A percentile compares a stretch with the other conserved stretches of the same genome.
These are phyloP conservation scores for Acromyrmex echinatior DNA, from an alignment of 1,140 invertebrate genomes.

Conservation along the genomic window DNA sequence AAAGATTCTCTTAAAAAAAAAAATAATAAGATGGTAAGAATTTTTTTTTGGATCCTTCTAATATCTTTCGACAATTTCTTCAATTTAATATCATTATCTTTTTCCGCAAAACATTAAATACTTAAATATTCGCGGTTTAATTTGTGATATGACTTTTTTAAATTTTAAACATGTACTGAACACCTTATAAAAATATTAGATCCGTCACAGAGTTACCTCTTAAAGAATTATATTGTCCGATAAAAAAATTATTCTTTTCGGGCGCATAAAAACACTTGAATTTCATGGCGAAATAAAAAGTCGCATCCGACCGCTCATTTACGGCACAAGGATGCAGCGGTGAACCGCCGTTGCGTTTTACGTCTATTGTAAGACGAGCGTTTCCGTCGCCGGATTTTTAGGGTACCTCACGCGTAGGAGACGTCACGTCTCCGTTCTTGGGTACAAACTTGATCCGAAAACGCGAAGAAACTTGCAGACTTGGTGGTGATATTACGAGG, in stretches of 20 bases:
- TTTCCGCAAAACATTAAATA: background rate
- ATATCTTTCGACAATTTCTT: background rate
- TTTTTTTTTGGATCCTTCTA: background rate
- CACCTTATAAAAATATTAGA: background rate
- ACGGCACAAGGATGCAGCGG: slow-evolving; percentile 33
- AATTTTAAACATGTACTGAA: background rate
- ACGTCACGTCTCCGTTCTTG: slow-evolving; percentile 1
- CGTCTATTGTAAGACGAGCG: slow-evolving; percentile 25
- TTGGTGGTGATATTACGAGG: background rate
- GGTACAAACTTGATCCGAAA: slow-evolving; percentile 24
- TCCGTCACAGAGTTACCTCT: background rate
- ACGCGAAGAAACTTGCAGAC: slow-evolving; percentile 8
- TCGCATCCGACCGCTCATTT: slow-evolving; percentile 26
- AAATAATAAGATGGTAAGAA: background rate
- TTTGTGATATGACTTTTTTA: background rate
- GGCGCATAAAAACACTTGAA: background rate
- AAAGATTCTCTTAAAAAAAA: background rate
- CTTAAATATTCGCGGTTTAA: background rate
- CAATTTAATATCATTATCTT: background rate
- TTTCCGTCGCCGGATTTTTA: slow-evolving; percentile 36
- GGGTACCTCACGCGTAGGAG: slow-evolving; percentile 7
- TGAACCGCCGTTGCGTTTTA: slow-evolving; percentile 31
- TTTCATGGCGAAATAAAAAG: slow-evolving; percentile 29
- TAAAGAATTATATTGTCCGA: slow-evolving; percentile 11
- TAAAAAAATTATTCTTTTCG: slow-evolving; percentile 30